Base-by-base conservation (phyloP, 1,140 invertebrate species). In the Drosophila fuyamai region DNA sequence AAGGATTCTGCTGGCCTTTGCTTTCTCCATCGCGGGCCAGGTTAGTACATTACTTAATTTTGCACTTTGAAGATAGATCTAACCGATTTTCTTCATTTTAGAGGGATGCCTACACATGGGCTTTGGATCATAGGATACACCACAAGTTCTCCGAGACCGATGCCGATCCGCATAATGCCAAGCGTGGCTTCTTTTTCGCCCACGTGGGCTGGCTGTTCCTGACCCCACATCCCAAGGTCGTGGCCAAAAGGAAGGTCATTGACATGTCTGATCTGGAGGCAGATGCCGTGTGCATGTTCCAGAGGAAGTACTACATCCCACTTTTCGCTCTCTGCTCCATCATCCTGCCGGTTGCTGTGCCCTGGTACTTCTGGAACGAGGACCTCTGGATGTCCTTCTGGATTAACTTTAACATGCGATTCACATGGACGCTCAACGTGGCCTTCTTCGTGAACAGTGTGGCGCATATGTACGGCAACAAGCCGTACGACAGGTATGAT, bases 381-480 rank as follows among this genome's bases (percentile, higher is more conserved):
- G 94, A 93, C 5, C 79, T 97, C 4, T 94, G 95, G 92, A 95
- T 95, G 78, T 96, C 97, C 2, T 98, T 97, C 90, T 97, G 97
- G 93, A 94, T 98, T 2, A 95, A 96, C 70, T 97, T 96, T 76
- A 95, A 98, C 47, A 94, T 96, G 60, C 94, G 98, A 27, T 99
- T 98, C 92, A 95, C 95, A 46, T 93, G 96, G 32, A 97, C 95
- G 0, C 94, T 99, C 0, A 97, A 99, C 90, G 96, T 97, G 68
- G 98, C 98, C 1, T 99, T 97, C 94, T 95, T 96, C 68, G 97
- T 99, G 4, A 99, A 99, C 92, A 98, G 97, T 88, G 95, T 97
- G 13, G 97, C 98, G 0, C 98, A 98, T 91, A 95, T 97, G 94
- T 98, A 96, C 94, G 98, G 98, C 23, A 95, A 96, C 71, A 95